Percentiles rank a stretch among this genome's conserved stretches.
Conservation (phyloP, 2,113 vertebrate species). For the Pseudonaja textilis region DNA sequence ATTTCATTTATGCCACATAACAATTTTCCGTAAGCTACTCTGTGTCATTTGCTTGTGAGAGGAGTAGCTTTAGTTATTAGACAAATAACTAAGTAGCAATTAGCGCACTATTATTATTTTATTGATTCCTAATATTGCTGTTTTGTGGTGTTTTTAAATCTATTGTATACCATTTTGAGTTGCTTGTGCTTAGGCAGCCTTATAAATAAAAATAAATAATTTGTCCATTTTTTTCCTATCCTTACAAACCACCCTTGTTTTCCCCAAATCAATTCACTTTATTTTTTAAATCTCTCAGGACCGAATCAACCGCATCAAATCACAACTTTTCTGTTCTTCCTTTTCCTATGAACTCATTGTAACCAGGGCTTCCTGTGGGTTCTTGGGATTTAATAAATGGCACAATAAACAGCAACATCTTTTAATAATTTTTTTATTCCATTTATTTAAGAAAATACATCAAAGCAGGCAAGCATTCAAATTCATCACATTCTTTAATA, state of each 20-base stretch:
- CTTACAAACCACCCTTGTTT: neutral
- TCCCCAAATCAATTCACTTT: neutral
- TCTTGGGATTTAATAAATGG: neutral
- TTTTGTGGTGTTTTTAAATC: neutral
- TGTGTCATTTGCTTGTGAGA: neutral
- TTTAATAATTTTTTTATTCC: neutral
- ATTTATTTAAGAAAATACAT: neutral
- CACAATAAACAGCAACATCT: neutral
- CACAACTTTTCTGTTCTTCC: neutral
- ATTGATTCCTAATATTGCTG: neutral
- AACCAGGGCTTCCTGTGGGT: neutral
- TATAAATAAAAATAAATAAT: neutral
- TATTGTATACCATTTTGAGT: neutral
- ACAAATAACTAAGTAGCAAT: neutral
- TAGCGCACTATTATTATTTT: neutral
- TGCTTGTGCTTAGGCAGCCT: neutral
- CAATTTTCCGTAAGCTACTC: neutral
- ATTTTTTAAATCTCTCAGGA: neutral
- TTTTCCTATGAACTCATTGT: neutral
- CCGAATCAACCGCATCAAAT: neutral
- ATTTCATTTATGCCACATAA: neutral
- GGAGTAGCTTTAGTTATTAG: neutral
- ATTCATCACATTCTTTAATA: neutral
- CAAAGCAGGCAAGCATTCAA: neutral
- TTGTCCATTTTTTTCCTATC: neutral